These are phyloP conservation scores for Drosophila rellima DNA, from an alignment of 2,888 invertebrate genomes.

Conservation along the genomic window DNA sequence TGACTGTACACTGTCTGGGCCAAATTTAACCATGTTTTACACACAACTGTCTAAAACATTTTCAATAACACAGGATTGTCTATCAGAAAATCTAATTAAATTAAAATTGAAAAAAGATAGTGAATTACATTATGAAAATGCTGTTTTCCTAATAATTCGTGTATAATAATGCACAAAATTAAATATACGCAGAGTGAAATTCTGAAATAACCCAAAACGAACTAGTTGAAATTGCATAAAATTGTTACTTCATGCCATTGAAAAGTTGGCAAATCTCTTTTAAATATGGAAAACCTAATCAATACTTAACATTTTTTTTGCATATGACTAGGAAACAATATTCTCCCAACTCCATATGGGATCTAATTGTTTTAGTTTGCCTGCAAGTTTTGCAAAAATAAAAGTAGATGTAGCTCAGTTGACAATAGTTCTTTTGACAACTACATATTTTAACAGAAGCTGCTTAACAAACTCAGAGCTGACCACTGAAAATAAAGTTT, in stretches of 20 bases:
- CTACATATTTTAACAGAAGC: conserved; percentile 13
- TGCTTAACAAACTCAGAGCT: conserved; percentile 6
- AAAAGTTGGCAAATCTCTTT: not conserved
- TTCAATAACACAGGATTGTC: not conserved
- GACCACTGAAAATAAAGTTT: conserved; percentile 17
- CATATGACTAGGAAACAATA: not conserved
- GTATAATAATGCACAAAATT: too few relatives aligned
- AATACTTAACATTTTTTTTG: not conserved
- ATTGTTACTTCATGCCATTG: not conserved
- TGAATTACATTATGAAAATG: not conserved
- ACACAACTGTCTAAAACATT: too few relatives aligned
- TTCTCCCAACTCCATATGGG: not conserved
- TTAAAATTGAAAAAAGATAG: not conserved
- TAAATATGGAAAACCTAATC: conserved; percentile 1
- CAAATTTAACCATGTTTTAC: too few relatives aligned
- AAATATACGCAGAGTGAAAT: not conserved
- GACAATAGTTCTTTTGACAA: conserved; percentile 15
- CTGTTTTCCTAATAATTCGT: too few relatives aligned
- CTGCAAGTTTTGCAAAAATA: conserved; percentile 6
- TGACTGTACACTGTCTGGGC: too few relatives aligned
- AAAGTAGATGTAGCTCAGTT: conserved; percentile 4
- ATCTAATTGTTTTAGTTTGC: conserved; percentile 1
- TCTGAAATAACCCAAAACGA: not conserved
- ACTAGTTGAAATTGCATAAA: conserved; percentile 1
- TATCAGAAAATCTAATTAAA: not conserved